Base-by-base conservation (phyloP, 2,797 vertebrate species). In the Anguilla megastoma region DNA sequence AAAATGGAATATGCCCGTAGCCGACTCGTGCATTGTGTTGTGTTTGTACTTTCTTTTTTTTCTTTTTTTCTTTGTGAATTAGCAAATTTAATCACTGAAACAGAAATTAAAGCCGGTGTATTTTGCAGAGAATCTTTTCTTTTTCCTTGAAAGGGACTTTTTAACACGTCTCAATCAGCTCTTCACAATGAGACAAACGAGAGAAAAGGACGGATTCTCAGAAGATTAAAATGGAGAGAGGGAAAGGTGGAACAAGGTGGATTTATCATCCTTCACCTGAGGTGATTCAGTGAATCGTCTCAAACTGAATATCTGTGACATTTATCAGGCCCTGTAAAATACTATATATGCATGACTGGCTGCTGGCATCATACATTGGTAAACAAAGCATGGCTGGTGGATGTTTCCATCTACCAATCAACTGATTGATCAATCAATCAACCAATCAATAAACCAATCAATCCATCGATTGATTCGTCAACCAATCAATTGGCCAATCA, bases 71-170 rank as follows among this genome's bases (percentile, higher is more conserved):
- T 93, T 94, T 93, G 84, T 93, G 90, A 93, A 92, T 94, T 94
- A 92, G 91, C 89, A 91, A 94, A 95, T 95, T 93, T 92, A 94
- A 95, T 95, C 94, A 95, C 91, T 92, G 90, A 87, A 90, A 88
- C 90, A 91, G 92, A 91, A 94, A 95, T 94, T 92, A 92, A 94
- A 93, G 90, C 91, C 90, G 86, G 86, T 92, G 93, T 90, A 90
- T 91, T 91, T 92, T 91, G 91, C 90, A 92, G 93, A 93, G 89
- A 87, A 91, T 66, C 7, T n/a, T 66, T 66, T 27, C 5, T 8
- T 66, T 66, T 60, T 76, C 48, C 36, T 33, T 85, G 83, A 85
- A 79, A 10, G 0, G 30, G 52, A 80, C 66, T 52, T 71, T 74
- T 71, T 58, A 85, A 45, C 50, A 14, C 8, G 8, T 85, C 36